Evolutionary conservation across 2,888 invertebrate genomes (phyloP), one percentile per base, ranked within the genome.

Genomic region (Drosophila incognita): DNA sequence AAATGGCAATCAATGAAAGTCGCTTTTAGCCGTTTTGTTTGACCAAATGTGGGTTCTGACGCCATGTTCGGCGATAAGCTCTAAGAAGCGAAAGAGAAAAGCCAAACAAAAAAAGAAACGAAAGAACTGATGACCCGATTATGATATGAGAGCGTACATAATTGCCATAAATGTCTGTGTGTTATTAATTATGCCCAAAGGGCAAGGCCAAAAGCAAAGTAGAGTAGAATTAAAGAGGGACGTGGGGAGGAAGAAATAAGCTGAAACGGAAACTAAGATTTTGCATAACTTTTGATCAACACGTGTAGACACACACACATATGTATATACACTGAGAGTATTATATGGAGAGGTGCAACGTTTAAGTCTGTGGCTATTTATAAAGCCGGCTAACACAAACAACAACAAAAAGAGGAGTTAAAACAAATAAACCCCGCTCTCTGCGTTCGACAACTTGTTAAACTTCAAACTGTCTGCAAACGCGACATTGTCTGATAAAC

Each of bases 391-490:
- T 69, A 61, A 79, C 18, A 66, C 57, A 58, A 59, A 65, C 38
- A 40, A 61, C 42, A 61, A 54, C 35, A 51, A 27, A 53, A 61
- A 68, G 62, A 64, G 71, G 63, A 79, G 66, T 48, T 60, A 76
- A 72, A 76, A 76, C 73, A 81, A 79, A 76, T 61, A 76, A 70
- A 64, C 77, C 75, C 61, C 61, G 69, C 70, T 63, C 70, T 69
- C 76, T 63, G 77, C 82, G 75, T 80, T 82, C 83, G 83, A 85
- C 89, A 89, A 89, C 89, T 86, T 91, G 91, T 90, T 90, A 89
- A 91, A 88, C 87, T 90, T 90, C 86, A 87, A 91, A 89, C 85
- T 90, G 91, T 91, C 89, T 86, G 81, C 81, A 81, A 82, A 89
- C 80, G 87, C 82, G 89, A 91, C 91, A 91, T 77, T 81, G 83